A percentile compares a stretch with the other conserved stretches of the same genome.
These are phyloP conservation scores for Parnassius mnemosyne DNA, from an alignment of 2,888 invertebrate species.

Conservation along the genomic window DNA sequence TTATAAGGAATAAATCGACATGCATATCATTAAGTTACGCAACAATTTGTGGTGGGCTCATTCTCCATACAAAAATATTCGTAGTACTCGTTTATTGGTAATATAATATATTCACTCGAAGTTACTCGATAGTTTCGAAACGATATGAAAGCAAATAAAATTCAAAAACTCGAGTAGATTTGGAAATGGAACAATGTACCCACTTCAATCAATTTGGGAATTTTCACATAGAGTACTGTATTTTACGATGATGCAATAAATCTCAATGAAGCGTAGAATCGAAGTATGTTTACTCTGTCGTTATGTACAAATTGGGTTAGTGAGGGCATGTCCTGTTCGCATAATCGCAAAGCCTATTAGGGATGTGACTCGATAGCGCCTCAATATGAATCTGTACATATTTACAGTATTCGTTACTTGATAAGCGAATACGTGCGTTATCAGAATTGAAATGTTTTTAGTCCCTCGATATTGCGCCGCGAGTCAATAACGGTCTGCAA, in stretches of 20 bases:
- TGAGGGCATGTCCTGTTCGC: conserved; percentile 57
- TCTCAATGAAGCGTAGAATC: conserved; percentile 55
- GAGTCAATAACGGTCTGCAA: conserved; percentile 29
- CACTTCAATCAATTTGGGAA: conserved; percentile 49
- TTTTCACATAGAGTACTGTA: conserved; percentile 50
- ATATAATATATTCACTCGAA: too few relatives aligned
- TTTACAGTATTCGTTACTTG: conserved; percentile 50
- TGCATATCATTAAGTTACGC: too few relatives aligned
- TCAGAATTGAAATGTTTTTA: conserved; percentile 48
- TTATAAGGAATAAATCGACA: too few relatives aligned
- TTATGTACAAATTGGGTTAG: conserved; percentile 73
- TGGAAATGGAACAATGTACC: conserved; percentile 29
- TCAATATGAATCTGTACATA: conserved; percentile 56
- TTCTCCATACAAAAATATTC: background rate
- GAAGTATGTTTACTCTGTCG: conserved; percentile 65
- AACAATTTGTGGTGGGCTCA: too few relatives aligned
- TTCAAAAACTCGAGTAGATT: background rate
- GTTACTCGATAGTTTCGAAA: conserved; percentile 29
- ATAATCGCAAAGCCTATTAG: conserved; percentile 68
- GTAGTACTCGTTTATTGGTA: background rate
- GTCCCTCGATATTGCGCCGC: conserved; percentile 36
- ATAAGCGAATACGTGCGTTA: conserved; percentile 46
- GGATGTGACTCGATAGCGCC: conserved; percentile 61
- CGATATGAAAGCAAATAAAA: conserved; percentile 38
- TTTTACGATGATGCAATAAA: conserved; percentile 67